A percentile compares a stretch with the other conserved stretches of the same genome.
Conservation (phyloP, 2,888 invertebrate species). For the Acrobasis consociella region DNA sequence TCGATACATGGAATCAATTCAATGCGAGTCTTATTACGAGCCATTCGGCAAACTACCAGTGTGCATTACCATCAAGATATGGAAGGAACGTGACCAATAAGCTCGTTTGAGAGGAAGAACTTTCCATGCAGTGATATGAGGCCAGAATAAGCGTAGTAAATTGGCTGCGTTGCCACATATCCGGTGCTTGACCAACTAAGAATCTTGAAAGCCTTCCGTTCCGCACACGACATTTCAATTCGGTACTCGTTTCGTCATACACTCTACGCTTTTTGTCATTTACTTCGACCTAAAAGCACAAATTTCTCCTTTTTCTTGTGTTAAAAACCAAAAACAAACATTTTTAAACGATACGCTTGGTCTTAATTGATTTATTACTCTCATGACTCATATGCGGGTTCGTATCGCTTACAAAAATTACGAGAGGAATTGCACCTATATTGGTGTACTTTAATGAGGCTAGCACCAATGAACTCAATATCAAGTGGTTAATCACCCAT, state of each 20-base stretch:
- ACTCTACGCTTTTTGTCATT: constrained; percentile 67
- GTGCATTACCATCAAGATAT: constrained; percentile 42
- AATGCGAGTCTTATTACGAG: constrained; percentile 9
- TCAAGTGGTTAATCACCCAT: constrained; percentile 61
- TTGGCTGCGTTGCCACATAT: constrained; percentile 62
- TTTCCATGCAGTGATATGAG: constrained; percentile 39
- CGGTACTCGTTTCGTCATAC: constrained; percentile 49
- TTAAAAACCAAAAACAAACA: constrained; percentile 29
- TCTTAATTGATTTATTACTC: constrained; percentile 8
- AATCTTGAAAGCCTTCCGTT: constrained; percentile 70
- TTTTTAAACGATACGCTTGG: constrained; percentile 22
- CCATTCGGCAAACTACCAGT: constrained; percentile 17
- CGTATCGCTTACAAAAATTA: constrained; percentile 4
- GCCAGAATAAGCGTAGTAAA: constrained; percentile 44
- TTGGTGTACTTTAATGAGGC: constrained; percentile 33
- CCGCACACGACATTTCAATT: constrained; percentile 74
- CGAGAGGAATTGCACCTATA: constrained; percentile 7
- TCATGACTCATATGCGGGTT: constrained; percentile 21
- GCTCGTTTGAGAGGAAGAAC: constrained; percentile 42
- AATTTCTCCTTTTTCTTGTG: constrained; percentile 43
- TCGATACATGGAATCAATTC: constrained; percentile 10
- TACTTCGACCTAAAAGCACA: constrained; percentile 53
- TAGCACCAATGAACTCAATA: constrained; percentile 47
- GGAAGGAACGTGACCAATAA: constrained; percentile 51
- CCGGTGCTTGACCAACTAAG: constrained; percentile 69